These are phyloP conservation scores for Hippopotamus amphibius DNA, from an alignment of 2,113 vertebrate genomes.

Conservation along the genomic window DNA sequence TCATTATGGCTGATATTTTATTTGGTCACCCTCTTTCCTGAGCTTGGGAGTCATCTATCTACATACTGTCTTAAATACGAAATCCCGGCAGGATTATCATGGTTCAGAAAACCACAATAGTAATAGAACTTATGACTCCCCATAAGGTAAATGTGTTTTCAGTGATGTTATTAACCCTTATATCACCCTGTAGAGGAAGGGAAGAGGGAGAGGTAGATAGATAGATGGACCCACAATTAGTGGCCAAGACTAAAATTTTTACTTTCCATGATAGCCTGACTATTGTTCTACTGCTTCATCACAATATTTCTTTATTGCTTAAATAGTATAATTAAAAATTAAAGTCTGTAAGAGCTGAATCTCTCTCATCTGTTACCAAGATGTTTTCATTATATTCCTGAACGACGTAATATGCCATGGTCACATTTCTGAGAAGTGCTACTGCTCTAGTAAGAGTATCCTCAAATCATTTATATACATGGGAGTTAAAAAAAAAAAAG, in stretches of 20 bases:
- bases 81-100: neutral
- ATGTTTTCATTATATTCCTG: constrained; percentile 48
- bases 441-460: neutral
- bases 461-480: constrained; percentile 19
- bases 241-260: constrained; percentile 13
- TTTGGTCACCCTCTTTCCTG: constrained; percentile 10
- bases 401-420: constrained; percentile 36
- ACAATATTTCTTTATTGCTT: constrained; percentile 57
- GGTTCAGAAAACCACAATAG: constrained; percentile 38
- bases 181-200: neutral
- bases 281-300: neutral
- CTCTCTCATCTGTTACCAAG: constrained; percentile 19
- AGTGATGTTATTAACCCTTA: neutral
- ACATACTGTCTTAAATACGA: constrained; percentile 1
- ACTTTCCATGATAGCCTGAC: neutral
- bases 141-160: neutral
- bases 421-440: neutral
- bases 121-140: constrained; percentile 24
- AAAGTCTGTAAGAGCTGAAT: constrained; percentile 29
- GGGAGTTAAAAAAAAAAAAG: neutral
- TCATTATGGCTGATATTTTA: constrained; percentile 30
- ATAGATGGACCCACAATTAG: neutral
- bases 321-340: constrained; percentile 58
- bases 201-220: neutral
- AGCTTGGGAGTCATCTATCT: constrained; percentile 9